Evolutionary conservation across 2,888 invertebrate genomes (phyloP), one percentile per base, ranked within the genome.

Genomic region (Drosophila limbata): DNA sequence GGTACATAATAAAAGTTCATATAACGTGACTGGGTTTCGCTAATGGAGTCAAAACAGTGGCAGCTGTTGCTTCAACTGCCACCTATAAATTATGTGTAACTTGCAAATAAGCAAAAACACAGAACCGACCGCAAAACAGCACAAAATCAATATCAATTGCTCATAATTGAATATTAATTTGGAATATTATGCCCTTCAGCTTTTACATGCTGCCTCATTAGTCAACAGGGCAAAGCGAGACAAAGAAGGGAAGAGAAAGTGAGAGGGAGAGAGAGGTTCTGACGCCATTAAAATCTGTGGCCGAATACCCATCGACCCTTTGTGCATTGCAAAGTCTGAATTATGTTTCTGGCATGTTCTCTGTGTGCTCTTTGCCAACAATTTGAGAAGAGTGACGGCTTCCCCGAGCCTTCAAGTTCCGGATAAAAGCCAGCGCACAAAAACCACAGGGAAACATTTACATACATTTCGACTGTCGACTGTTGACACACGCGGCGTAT

Each of bases 111-210:
- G 5, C 8, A 51, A 17, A 13, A n/a, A 28, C 10, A 31, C 15
- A 13, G n/a, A 48, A 13, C 48, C 48, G 17, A 50, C 25, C 47
- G 21, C 13, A 28, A 15, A 28, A n/a, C 19, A 28, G n/a, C 21
- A 25, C 28, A 56, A 61, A 81, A 77, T 81, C 77, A 73, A 81
- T 86, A 70, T 28, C 56, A 55, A 50, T 64, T 42, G 35, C 40
- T 25, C 66, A 64, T 77, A 87, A 89, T 89, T 81, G 69, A 84
- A 87, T 87, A 89, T 87, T 87, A 87, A 84, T 84, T 84, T 78
- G 81, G 50, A 72, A 81, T 73, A 72, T 72, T 33, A 52, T 62
- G 60, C 42, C 47, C 61, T 3, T 21, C 47, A 42, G 44, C 61
- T 33, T 45, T 35, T 17, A 25, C 40, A 69, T 17, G 37, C 37